These are phyloP conservation scores for Rhyacophila evoluta DNA, from an alignment of 2,888 invertebrate genomes.

Conservation along the genomic window DNA sequence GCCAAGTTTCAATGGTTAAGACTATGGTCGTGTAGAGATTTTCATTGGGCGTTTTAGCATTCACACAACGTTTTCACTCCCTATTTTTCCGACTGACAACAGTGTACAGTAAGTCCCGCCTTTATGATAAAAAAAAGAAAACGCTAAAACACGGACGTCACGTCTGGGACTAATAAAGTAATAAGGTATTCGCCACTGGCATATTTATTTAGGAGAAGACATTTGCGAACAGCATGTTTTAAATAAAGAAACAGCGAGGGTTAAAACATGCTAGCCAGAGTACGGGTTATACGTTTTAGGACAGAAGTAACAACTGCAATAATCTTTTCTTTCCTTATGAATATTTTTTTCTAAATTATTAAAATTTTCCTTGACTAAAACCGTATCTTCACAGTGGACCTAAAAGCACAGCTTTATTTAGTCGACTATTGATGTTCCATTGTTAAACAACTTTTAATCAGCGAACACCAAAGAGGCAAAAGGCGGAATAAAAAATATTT, in stretches of 20 bases:
- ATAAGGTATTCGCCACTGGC: not conserved
- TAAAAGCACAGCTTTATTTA: too few relatives aligned
- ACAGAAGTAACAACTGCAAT: not conserved
- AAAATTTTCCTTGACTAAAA: too few relatives aligned
- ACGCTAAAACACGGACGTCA: not conserved
- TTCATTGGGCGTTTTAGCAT: too few relatives aligned
- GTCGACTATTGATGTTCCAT: too few relatives aligned
- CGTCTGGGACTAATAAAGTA: conserved; percentile 21
- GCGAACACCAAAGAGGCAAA: too few relatives aligned
- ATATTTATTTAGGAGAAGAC: not conserved
- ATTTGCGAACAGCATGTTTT: not conserved
- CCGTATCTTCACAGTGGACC: too few relatives aligned
- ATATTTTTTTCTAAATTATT: not conserved
- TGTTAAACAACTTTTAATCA: too few relatives aligned
- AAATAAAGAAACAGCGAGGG: not conserved
- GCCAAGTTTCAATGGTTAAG: too few relatives aligned
- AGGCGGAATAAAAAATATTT: too few relatives aligned
- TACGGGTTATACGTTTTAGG: not conserved
- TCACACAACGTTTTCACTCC: too few relatives aligned
- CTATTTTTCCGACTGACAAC: too few relatives aligned
- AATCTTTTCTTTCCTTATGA: not conserved
- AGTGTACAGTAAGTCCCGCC: not conserved
- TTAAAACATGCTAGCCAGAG: not conserved
- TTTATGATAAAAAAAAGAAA: not conserved
- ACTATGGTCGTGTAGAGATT: too few relatives aligned